Evolutionary conservation across 2,888 invertebrate genomes (phyloP).

Genomic region (Polymixis flavicincta): DNA sequence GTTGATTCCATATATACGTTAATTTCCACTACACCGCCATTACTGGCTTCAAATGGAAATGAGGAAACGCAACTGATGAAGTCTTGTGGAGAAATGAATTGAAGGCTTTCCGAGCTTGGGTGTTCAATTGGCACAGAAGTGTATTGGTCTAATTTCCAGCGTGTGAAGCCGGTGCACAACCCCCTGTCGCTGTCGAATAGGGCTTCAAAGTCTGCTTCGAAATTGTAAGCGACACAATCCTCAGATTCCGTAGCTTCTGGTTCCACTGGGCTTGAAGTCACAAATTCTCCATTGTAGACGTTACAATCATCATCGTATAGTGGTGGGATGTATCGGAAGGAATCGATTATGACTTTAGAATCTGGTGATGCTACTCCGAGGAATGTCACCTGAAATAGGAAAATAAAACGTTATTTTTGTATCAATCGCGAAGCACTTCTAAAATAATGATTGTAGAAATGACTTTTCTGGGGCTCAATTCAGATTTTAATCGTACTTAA

Average conservation of each 20-base stretch:
- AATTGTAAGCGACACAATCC: conserved; percentile 66
- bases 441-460: neutral
- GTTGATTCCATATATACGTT: conserved; percentile 64
- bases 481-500: neutral
- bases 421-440: neutral
- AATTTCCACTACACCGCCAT: conserved; percentile 65
- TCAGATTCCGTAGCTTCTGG: conserved; percentile 42
- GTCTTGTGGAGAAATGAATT: conserved; percentile 56
- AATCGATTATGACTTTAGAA: conserved; percentile 69
- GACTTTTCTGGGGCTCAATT: neutral
- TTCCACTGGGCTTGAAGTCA: conserved; percentile 42
- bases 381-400: conserved; percentile 67
- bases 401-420: neutral
- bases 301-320: conserved; percentile 61
- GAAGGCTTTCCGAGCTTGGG: conserved; percentile 56
- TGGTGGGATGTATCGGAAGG: conserved; percentile 71
- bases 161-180: conserved; percentile 57
- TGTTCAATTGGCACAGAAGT: conserved; percentile 31
- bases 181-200: conserved; percentile 54
- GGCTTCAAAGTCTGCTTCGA: conserved; percentile 54
- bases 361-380: conserved; percentile 62
- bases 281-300: conserved; percentile 64
- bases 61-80: conserved; percentile 63
- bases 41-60: conserved; percentile 48
- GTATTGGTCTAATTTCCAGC: conserved; percentile 56